Conservation (phyloP, 2,888 invertebrate species). For the Argyresthia albistria region DNA sequence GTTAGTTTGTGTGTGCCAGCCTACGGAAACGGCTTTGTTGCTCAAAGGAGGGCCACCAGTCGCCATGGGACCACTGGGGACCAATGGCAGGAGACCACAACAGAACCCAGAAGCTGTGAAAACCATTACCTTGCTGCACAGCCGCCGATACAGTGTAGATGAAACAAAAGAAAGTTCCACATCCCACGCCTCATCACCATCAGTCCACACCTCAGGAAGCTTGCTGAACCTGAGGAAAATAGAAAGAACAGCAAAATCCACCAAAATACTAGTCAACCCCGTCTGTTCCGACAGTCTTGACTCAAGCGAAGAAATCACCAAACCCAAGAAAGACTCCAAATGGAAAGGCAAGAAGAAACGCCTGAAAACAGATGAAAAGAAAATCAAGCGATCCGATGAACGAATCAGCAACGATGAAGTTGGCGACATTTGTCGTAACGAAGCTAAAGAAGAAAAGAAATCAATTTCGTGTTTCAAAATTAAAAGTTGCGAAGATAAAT, state of each 20-base stretch:
- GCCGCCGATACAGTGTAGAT: conserved; percentile 32
- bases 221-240: conserved; percentile 57
- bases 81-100: conserved; percentile 51
- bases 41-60: conserved; percentile 67
- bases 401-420: conserved; percentile 33
- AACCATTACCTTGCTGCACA: conserved; percentile 40
- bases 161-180: conserved; percentile 41
- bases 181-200: conserved; percentile 43
- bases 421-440: conserved; percentile 45
- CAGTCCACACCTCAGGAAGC: conserved; percentile 42
- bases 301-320: conserved; percentile 57
- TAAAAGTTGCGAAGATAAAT: conserved; percentile 55
- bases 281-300: conserved; percentile 53
- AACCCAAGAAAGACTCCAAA: conserved; percentile 39
- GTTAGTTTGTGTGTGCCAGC: conserved; percentile 80
- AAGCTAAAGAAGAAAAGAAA: conserved; percentile 49
- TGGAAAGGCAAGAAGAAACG: conserved; percentile 66
- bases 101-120: conserved; percentile 42
- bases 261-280: conserved; percentile 64
- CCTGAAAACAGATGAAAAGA: conserved; percentile 38
- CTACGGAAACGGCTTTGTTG: conserved; percentile 69
- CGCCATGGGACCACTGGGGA: conserved; percentile 68
- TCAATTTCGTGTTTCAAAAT: conserved; percentile 66
- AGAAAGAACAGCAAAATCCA: conserved; percentile 59
- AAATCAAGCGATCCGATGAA: conserved; percentile 29